Base-by-base conservation (phyloP, 1,140 invertebrate species). In the Manduca sexta region DNA sequence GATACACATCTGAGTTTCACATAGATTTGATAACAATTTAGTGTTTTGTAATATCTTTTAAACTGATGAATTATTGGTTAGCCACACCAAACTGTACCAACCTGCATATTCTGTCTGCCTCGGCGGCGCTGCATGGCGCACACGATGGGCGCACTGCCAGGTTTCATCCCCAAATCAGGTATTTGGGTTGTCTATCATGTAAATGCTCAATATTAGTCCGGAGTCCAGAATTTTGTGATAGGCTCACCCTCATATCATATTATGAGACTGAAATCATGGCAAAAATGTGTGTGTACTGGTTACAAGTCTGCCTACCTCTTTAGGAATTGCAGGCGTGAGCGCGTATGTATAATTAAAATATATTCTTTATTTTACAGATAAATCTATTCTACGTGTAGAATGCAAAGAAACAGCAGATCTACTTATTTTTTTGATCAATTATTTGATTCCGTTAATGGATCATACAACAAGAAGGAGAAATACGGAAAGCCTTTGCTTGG, bases 371-470 rank as follows among this genome's bases (percentile, higher is more conserved):
- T 53, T 65, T 58, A 30, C 51, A 60, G 53, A 57, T 46, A 63
- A 54, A 45, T 30, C 30, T 2, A 63, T 60, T 40, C 14, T 60
- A 13, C 45, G 49, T 2, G 2, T n/a, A 14, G 63, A 65, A 13
- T 48, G 53, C 11, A 51, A 57, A 37, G 56, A 63, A 38, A 73
- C 68, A 11, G 69, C 62, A 7, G 65, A 71, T 38, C 16, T 67
- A 5, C 17, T 71, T 16, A 21, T 71, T 56, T 75, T 43, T 46
- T 73, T 34, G 67, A 74, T 15, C 6, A 64, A 3, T 17, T 70
- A 12, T 74, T 73, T 50, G 72, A 71, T 33, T 68, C 59, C 1
- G 21, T 70, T 0, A 75, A 75, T 46, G 60, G 56, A 12, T 64
- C 45, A 15, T 41, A 16, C 13, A 34, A 34, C 3, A 60, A 53